phyloP scores from a whole-genome alignment of 2,888 invertebrate genomes.

The Phytoseiulus persimilis region DNA sequence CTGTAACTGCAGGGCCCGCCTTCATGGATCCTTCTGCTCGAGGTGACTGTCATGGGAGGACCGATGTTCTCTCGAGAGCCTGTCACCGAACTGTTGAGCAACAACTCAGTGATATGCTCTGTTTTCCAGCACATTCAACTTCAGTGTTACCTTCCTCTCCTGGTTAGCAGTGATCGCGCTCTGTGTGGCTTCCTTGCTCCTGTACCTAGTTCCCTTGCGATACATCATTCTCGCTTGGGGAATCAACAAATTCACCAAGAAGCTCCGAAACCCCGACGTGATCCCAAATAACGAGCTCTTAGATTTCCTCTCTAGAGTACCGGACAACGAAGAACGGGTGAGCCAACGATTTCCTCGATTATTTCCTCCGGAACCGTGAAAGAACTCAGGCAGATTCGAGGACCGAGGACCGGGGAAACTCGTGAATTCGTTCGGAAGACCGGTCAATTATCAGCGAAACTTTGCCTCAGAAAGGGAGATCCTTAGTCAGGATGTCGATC shows the following conservation, averaged over 20 bases:
- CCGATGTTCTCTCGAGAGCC: too few relatives aligned
- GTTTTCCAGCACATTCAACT: slow-evolving; percentile 77
- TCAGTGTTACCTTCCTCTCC: slow-evolving; percentile 90
- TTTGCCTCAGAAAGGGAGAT: too few relatives aligned
- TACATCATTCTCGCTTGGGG: slow-evolving; percentile 88
- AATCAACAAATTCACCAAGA: slow-evolving; percentile 86
- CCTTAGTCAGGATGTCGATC: too few relatives aligned
- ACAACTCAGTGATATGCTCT: background rate
- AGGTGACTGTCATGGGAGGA: too few relatives aligned
- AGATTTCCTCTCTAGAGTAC: slow-evolving; percentile 86
- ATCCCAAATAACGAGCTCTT: slow-evolving; percentile 94
- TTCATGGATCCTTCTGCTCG: too few relatives aligned
- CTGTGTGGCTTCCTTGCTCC: slow-evolving; percentile 63
- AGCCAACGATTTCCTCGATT: slow-evolving; percentile 30
- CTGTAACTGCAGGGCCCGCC: too few relatives aligned
- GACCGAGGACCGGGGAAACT: background rate
- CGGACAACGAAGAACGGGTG: slow-evolving; percentile 85
- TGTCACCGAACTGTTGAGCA: background rate
- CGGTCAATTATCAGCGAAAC: too few relatives aligned
- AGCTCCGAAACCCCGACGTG: slow-evolving; percentile 80
- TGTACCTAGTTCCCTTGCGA: slow-evolving; percentile 80
- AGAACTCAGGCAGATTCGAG: too few relatives aligned
- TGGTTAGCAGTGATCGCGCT: slow-evolving; percentile 77
- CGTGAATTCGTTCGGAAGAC: too few relatives aligned
- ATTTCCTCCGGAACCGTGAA: background rate